Conservation (phyloP, 2,797 vertebrate genomes). For the Acrossocheilus wenchowensis region DNA sequence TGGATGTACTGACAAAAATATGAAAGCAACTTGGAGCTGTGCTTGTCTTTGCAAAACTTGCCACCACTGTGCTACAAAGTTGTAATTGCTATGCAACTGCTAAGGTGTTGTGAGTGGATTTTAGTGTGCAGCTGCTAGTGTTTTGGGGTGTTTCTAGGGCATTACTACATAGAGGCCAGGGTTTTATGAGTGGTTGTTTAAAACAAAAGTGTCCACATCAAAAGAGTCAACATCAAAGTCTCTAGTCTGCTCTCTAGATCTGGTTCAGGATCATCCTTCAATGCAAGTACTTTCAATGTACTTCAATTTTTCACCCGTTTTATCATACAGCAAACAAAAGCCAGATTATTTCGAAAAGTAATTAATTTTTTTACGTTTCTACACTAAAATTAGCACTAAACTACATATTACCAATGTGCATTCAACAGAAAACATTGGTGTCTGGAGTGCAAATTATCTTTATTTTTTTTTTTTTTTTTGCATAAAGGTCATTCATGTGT, state of each 20-base stretch:
- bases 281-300: background rate
- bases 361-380: background rate
- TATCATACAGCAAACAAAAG: background rate
- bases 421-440: background rate
- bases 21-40: background rate
- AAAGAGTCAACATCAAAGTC: background rate
- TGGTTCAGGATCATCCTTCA: background rate
- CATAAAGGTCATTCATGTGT: background rate
- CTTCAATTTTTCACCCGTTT: background rate
- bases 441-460: background rate
- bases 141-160: conserved; percentile 2
- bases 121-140: background rate
- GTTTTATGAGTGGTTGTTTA: background rate
- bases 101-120: background rate
- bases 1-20: conserved; percentile 64
- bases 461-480: background rate
- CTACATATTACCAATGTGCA: background rate
- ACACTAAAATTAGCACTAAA: background rate
- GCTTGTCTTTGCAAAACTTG: background rate
- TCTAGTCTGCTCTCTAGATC: background rate
- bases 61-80: background rate
- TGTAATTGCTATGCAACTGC: background rate
- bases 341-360: background rate
- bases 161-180: background rate
- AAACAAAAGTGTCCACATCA: background rate